Percentiles rank a stretch among this genome's conserved stretches.
These are phyloP conservation scores for Macrotus californicus DNA, from an alignment of 2,113 vertebrate species.

Conservation along the genomic window DNA sequence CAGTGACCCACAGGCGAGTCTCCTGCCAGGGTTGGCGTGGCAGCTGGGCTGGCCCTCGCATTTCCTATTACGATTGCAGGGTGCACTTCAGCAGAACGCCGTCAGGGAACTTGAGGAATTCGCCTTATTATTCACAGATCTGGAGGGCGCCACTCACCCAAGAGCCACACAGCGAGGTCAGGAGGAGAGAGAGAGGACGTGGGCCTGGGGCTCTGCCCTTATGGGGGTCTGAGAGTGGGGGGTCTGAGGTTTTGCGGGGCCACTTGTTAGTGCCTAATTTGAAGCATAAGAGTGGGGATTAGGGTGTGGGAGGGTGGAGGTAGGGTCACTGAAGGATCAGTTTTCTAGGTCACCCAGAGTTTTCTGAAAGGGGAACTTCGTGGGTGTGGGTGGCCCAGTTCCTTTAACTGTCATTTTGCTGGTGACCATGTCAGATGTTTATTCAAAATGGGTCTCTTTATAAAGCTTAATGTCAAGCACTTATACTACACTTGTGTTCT, in stretches of 20 bases:
- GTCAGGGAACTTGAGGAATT: not conserved
- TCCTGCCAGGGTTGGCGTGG: not conserved
- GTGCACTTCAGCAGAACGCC: not conserved
- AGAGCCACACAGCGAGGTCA: not conserved
- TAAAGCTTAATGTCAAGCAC: not conserved
- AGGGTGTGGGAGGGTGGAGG: not conserved
- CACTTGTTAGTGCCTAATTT: not conserved
- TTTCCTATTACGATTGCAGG: not conserved
- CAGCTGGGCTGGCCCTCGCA: not conserved
- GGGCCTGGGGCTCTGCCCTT: not conserved
- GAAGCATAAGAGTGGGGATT: not conserved
- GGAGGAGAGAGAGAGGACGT: not conserved
- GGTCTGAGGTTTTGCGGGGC: not conserved
- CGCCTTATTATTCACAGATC: not conserved
- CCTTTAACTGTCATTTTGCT: not conserved
- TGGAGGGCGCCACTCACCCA: not conserved
- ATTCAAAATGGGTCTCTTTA: not conserved
- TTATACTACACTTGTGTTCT: not conserved
- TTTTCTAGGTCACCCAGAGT: not conserved
- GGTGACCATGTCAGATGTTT: not conserved
- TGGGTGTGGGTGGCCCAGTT: not conserved
- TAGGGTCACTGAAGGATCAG: not conserved
- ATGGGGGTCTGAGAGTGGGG: no score
- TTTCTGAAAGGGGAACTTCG: not conserved
- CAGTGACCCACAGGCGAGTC: not conserved